Evolutionary conservation across 2,888 invertebrate genomes (phyloP), one percentile per base, ranked within the genome.

Genomic region (Ennomos erosarius): DNA sequence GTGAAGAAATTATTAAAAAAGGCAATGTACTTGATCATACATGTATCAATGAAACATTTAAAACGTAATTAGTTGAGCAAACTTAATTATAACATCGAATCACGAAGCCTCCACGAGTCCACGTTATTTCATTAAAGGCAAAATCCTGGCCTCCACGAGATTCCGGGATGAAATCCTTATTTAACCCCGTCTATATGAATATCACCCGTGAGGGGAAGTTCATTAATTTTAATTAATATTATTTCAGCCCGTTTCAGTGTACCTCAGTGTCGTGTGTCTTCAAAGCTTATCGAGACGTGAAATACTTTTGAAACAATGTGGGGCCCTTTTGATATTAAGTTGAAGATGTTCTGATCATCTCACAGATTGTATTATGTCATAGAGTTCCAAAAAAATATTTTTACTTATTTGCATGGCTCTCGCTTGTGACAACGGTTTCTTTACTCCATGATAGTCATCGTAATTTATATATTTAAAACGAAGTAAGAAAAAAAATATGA

Each of bases 201-300:
- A 58, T 55, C 53, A 53, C 56, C 52, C 52, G 33, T 42, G 48
- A 46, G 48, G 46, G 51, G 57, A 52, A 43, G 44, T 59, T 65
- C 65, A 62, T 65, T 65, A 65, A 59, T 62, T 62, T 65, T 59
- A 65, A 65, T 59, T 59, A 60, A 65, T 62, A 61, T 53, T 60
- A 61, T 61, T 56, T 49, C 55, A 42, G 44, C 42, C 12, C 42
- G 55, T 47, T 48, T n/a, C 40, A 50, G 45, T 44, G 48, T 47
- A 13, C 52, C 49, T 45, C 49, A 43, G 44, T 34, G 57, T 54
- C 11, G 13, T 40, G 34, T 52, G 55, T 50, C 61, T 55, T 47
- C 53, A 13, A 39, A 37, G 54, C 33, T 45, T 47, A 60, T 51
- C 44, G 45, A 58, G 42, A 51, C 12, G 43, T 40, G 34, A 51